Percentiles rank a stretch among this genome's conserved stretches.
Evolutionary conservation across 2,888 invertebrate species (phyloP).

Genomic region (Epistrophella euchroma): DNA sequence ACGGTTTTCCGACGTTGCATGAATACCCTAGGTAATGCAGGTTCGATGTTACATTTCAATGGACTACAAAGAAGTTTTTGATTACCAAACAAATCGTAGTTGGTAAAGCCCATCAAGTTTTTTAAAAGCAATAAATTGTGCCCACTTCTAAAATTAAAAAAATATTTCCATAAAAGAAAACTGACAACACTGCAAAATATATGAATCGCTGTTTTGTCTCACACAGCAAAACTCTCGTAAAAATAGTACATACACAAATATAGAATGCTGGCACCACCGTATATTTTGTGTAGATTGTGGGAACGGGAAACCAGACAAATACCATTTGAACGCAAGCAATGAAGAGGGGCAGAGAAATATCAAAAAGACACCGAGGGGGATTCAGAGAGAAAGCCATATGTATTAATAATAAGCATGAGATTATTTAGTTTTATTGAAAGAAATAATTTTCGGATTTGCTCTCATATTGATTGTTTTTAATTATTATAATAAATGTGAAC

Average conservation of each 20-base stretch:
- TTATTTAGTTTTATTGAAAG: neutral
- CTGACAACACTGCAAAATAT: slow-evolving; percentile 56
- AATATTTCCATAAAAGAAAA: slow-evolving; percentile 22
- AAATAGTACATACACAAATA: slow-evolving; percentile 49
- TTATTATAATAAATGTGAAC: neutral
- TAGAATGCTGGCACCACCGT: slow-evolving; percentile 27
- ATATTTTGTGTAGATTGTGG: slow-evolving; percentile 29
- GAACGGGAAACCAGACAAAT: slow-evolving; percentile 59
- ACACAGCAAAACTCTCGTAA: slow-evolving; percentile 60
- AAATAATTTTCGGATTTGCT: neutral
- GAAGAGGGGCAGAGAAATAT: neutral
- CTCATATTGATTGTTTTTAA: too few species aligned
- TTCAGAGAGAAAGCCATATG: slow-evolving; percentile 27
- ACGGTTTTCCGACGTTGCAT: too few species aligned
- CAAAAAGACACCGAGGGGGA: slow-evolving; percentile 4
- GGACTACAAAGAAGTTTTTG: too few species aligned
- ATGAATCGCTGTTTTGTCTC: slow-evolving; percentile 47
- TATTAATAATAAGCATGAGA: slow-evolving; percentile 4
- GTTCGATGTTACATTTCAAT: too few species aligned
- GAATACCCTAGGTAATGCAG: too few species aligned
- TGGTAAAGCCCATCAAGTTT: too few species aligned
- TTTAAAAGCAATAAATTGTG: neutral
- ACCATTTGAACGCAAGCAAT: neutral
- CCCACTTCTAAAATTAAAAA: neutral
- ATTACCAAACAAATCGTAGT: too few species aligned